These are phyloP conservation scores for Myzus persicae DNA, from an alignment of 1,140 invertebrate genomes.

Conservation along the genomic window DNA sequence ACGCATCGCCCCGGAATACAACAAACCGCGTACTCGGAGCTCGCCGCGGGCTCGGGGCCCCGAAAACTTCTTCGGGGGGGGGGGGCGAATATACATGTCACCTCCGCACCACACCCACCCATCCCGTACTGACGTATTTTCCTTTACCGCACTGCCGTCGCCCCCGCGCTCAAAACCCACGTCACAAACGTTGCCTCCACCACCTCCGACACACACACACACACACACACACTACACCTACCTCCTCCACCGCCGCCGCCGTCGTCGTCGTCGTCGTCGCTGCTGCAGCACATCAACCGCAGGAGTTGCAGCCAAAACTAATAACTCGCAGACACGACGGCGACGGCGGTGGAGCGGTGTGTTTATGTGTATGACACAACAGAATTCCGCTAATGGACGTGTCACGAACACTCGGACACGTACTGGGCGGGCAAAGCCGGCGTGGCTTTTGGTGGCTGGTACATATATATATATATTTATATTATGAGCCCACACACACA, in stretches of 20 bases:
- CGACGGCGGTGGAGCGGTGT: slow-evolving; percentile 22
- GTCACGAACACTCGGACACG: slow-evolving; percentile 58
- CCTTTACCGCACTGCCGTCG: not conserved
- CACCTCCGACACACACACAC: not conserved
- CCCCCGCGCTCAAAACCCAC: not conserved
- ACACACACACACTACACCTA: not conserved
- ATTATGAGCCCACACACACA: not conserved
- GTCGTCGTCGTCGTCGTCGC: not conserved
- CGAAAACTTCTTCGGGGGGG: not conserved
- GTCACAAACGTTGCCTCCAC: not conserved
- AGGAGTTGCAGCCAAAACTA: slow-evolving; percentile 55
- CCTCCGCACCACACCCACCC: not conserved
- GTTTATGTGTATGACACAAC: slow-evolving; percentile 57
- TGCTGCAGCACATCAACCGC: slow-evolving; percentile 51
- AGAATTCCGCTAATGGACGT: slow-evolving; percentile 58
- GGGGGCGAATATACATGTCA: slow-evolving; percentile 9
- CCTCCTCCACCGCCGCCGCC: not conserved
- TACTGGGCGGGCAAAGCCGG: slow-evolving; percentile 49
- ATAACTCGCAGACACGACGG: slow-evolving; percentile 49
- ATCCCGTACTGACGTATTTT: not conserved
- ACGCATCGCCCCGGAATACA: not conserved
- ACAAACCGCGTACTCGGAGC: not conserved
- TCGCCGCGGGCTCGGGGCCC: not conserved
- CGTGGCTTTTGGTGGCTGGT: slow-evolving; percentile 47
- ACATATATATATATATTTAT: not conserved